Evolutionary conservation across 2,113 vertebrate species (phyloP).

Genomic region (Hoplias malabaricus): DNA sequence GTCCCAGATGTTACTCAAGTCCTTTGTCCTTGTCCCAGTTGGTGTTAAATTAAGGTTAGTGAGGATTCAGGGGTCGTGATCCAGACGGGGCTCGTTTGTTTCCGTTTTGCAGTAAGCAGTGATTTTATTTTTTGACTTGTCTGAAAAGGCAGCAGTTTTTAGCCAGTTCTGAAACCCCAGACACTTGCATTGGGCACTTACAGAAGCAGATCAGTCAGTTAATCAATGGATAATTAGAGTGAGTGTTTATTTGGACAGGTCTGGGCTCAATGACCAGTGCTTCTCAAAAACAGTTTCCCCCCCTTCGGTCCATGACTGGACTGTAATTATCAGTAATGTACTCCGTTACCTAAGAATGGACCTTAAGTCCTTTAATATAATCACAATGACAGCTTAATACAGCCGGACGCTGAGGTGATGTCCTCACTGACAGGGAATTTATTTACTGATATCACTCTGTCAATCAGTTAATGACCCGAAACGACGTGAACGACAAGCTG

Average conservation of each 20-base stretch:
- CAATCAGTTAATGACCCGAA: neutral
- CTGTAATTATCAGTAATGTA: neutral
- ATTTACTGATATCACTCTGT: neutral
- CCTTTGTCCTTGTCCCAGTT: too few relatives aligned
- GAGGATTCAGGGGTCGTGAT: too few relatives aligned
- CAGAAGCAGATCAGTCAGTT: neutral
- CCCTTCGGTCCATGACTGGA: neutral
- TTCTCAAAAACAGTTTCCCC: neutral
- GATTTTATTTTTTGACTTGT: slow-evolving; percentile 2
- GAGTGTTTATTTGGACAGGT: neutral
- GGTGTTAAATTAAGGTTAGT: too few relatives aligned
- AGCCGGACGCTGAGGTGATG: neutral
- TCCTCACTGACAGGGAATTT: neutral
- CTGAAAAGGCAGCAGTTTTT: neutral
- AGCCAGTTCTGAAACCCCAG: neutral
- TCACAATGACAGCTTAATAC: neutral
- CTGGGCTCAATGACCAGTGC: neutral
- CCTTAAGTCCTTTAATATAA: neutral
- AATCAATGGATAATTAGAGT: neutral
- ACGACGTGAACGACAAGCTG: neutral
- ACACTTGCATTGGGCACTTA: neutral
- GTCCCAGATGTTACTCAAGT: too few relatives aligned
- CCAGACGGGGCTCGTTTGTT: too few relatives aligned
- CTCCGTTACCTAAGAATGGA: neutral
- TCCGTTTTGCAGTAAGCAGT: too few relatives aligned